Percentiles rank a stretch among this genome's conserved stretches.
These are phyloP conservation scores for Microchirus variegatus DNA, from an alignment of 2,797 vertebrate species.

Conservation along the genomic window DNA sequence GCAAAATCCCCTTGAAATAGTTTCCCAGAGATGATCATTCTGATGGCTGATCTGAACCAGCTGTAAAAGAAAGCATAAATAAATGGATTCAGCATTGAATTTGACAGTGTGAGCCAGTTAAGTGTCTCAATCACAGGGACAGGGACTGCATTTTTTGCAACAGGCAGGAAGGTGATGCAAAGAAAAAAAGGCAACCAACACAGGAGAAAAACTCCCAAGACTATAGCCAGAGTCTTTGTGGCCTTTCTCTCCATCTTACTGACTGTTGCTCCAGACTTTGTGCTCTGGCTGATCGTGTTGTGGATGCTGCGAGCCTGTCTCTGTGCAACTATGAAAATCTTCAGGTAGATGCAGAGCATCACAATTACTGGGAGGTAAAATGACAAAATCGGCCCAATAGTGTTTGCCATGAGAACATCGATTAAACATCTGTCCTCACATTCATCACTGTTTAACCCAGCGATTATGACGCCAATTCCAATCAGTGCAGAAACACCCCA, in stretches of 20 bases:
- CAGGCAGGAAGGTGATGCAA: background rate
- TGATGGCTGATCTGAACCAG: constrained; percentile 82
- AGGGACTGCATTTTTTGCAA: background rate
- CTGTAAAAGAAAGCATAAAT: constrained; percentile 89
- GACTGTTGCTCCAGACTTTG: constrained; percentile 39
- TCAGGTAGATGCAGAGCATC: constrained; percentile 84
- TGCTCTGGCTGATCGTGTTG: constrained; percentile 22
- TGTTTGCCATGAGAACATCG: background rate
- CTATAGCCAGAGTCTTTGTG: constrained; percentile 82
- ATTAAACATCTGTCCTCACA: constrained; percentile 21
- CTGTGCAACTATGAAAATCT: constrained; percentile 83
- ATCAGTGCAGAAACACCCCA: constrained; percentile 83
- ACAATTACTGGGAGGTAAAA: constrained; percentile 84
- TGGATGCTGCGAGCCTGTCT: constrained; percentile 81
- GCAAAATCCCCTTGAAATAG: constrained; percentile 19
- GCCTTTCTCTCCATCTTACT: constrained; percentile 82
- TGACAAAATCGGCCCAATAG: constrained; percentile 60
- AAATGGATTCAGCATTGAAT: constrained; percentile 87
- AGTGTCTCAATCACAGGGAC: constrained; percentile 76
- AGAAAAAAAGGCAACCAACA: constrained; percentile 36
- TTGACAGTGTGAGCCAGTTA: constrained; percentile 83
- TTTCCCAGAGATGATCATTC: constrained; percentile 28
- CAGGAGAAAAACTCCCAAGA: constrained; percentile 40
- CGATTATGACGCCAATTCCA: constrained; percentile 81
- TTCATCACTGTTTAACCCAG: constrained; percentile 73